These are phyloP conservation scores for Drosophila kepulauana DNA, from an alignment of 1,140 invertebrate species.

Conservation along the genomic window DNA sequence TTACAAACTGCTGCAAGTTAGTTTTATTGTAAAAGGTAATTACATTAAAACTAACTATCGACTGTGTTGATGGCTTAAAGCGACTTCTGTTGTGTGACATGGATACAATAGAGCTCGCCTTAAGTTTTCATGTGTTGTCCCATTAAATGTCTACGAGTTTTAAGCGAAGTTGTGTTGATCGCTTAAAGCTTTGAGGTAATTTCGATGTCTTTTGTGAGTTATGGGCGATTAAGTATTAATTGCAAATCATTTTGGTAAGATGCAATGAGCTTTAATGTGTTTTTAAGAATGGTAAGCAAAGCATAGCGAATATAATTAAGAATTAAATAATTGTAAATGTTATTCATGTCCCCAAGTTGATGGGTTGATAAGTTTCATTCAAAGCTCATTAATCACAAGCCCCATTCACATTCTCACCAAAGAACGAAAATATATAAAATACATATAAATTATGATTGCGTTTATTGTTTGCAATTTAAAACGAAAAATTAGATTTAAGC, in stretches of 20 bases:
- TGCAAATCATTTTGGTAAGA: neutral
- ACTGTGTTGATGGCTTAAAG: neutral
- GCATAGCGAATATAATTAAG: neutral
- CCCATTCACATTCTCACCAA: constrained; percentile 4
- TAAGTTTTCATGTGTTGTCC: neutral
- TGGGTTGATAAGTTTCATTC: neutral
- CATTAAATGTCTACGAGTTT: neutral
- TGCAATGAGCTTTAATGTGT: neutral
- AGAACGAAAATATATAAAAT: constrained; percentile 17
- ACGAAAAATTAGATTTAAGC: constrained; percentile 59
- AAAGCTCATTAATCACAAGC: constrained; percentile 5
- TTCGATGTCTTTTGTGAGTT: constrained; percentile 2
- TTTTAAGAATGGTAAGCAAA: neutral
- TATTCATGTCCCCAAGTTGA: neutral
- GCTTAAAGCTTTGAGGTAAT: neutral
- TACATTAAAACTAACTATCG: too few species aligned
- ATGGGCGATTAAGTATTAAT: neutral
- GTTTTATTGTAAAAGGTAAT: neutral
- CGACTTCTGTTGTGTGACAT: neutral
- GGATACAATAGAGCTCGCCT: constrained; percentile 1
- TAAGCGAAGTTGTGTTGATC: neutral
- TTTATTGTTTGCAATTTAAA: constrained; percentile 54
- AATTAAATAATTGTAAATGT: neutral
- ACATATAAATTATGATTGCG: constrained; percentile 25
- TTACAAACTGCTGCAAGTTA: neutral